Conservation (phyloP, 2,888 invertebrate species). For the Dasysyrphus albostriatus region DNA sequence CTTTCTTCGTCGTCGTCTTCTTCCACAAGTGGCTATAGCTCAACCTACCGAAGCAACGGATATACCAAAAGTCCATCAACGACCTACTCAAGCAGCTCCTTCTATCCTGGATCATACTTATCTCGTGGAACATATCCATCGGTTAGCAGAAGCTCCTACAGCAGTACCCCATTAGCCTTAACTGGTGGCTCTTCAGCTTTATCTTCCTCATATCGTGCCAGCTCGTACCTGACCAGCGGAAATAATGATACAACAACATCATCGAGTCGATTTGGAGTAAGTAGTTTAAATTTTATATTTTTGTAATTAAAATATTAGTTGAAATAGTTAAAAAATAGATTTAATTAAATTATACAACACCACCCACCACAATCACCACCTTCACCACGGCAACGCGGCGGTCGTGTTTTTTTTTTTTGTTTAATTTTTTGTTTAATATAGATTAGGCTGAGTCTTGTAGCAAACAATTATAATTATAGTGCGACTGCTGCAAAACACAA, state of each 20-base stretch:
- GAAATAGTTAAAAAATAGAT: conserved; percentile 23
- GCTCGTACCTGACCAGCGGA: conserved; percentile 79
- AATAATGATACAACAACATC: conserved; percentile 82
- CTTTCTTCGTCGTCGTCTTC: conserved; percentile 71
- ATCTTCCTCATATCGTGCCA: conserved; percentile 80
- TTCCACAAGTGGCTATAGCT: conserved; percentile 79
- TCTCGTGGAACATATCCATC: conserved; percentile 79
- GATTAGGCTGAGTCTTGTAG: conserved; percentile 51
- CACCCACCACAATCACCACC: conserved; percentile 69
- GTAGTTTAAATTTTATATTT: conserved; percentile 77
- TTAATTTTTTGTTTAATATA: conserved; percentile 10
- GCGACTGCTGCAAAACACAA: conserved; percentile 51
- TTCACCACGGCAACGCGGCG: conserved; percentile 48
- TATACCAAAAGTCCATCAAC: conserved; percentile 75
- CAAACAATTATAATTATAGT: conserved; percentile 24
- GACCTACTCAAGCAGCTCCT: conserved; percentile 78
- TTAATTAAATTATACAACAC: conserved; percentile 65
- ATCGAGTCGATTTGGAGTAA: conserved; percentile 84
- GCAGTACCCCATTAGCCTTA: conserved; percentile 78
- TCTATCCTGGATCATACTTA: conserved; percentile 78
- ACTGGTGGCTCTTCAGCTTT: conserved; percentile 80
- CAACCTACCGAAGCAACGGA: conserved; percentile 78
- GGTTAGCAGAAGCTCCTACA: conserved; percentile 77
- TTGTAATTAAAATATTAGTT: background rate
- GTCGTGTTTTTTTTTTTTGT: conserved; percentile 50